phyloP scores from a whole-genome alignment of 2,797 vertebrate species.

The Pipistrellus kuhlii region DNA sequence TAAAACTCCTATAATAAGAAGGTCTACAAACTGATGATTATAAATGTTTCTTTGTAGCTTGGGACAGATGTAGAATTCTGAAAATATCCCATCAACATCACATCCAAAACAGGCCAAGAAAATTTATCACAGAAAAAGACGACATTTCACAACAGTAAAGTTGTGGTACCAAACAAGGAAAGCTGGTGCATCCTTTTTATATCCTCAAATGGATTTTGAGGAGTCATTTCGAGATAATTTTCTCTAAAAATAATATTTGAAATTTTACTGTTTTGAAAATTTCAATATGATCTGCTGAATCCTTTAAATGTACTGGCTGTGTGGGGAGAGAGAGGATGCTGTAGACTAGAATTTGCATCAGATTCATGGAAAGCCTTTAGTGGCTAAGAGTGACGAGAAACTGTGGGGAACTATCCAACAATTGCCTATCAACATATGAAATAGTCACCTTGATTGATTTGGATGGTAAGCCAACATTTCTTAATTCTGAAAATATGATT shows the following conservation, averaged over 20 bases:
- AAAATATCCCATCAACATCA: conserved; percentile 71
- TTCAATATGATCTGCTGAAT: conserved; percentile 50
- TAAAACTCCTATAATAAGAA: conserved; percentile 70
- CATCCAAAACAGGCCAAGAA: conserved; percentile 65
- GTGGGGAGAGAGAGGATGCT: background rate
- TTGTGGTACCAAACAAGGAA: conserved; percentile 52
- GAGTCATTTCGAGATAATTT: conserved; percentile 75
- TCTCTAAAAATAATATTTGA: conserved; percentile 73
- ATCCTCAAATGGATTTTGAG: conserved; percentile 69
- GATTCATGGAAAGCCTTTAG: conserved; percentile 52
- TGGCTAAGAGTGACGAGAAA: background rate
- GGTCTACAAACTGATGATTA: conserved; percentile 44
- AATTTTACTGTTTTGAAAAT: conserved; percentile 71
- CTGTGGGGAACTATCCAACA: background rate
- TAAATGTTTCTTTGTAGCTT: conserved; percentile 69
- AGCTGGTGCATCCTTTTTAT: conserved; percentile 70
- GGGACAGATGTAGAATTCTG: conserved; percentile 71
- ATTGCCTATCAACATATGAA: background rate
- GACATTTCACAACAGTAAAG: conserved; percentile 71
- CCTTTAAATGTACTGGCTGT: background rate
- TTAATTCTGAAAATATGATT: background rate
- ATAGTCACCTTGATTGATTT: conserved; percentile 41
- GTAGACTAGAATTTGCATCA: background rate
- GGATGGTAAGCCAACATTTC: background rate
- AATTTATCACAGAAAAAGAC: conserved; percentile 72